Evolutionary conservation across 2,888 invertebrate species (phyloP).

Genomic region (Stenoptilia bipunctidactyla): DNA sequence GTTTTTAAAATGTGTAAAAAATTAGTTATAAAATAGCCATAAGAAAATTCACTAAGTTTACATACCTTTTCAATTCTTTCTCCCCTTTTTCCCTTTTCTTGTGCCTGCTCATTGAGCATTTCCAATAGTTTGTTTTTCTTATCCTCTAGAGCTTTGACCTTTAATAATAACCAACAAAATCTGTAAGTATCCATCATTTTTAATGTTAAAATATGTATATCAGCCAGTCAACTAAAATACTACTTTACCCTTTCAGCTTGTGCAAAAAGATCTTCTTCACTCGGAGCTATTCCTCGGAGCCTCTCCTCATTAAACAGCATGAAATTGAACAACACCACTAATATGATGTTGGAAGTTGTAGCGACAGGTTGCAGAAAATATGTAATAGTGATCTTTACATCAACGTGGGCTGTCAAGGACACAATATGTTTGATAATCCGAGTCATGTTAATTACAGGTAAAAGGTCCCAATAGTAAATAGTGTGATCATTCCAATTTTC

Average conservation of each 20-base stretch:
- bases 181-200: neutral
- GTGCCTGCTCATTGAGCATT: constrained; percentile 45
- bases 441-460: constrained; percentile 49
- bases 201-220: neutral
- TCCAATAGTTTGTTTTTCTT: constrained; percentile 35
- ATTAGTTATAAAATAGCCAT: too few relatives aligned
- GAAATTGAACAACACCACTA: constrained; percentile 38
- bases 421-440: constrained; percentile 40
- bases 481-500: constrained; percentile 38
- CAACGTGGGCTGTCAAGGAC: constrained; percentile 27
- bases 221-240: neutral
- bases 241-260: constrained; percentile 24
- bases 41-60: too few relatives aligned
- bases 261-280: constrained; percentile 39
- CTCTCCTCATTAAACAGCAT: constrained; percentile 39
- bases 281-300: constrained; percentile 32
- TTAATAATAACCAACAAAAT: constrained; percentile 18
- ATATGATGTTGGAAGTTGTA: constrained; percentile 30
- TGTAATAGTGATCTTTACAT: constrained; percentile 25
- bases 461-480: constrained; percentile 45
- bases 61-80: constrained; percentile 47
- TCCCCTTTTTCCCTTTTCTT: constrained; percentile 42
- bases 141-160: constrained; percentile 44
- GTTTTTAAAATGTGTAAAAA: too few relatives aligned
- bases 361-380: constrained; percentile 42